Evolutionary conservation across 2,797 vertebrate genomes (phyloP).

Genomic region (Percopsis omiscomaycus): DNA sequence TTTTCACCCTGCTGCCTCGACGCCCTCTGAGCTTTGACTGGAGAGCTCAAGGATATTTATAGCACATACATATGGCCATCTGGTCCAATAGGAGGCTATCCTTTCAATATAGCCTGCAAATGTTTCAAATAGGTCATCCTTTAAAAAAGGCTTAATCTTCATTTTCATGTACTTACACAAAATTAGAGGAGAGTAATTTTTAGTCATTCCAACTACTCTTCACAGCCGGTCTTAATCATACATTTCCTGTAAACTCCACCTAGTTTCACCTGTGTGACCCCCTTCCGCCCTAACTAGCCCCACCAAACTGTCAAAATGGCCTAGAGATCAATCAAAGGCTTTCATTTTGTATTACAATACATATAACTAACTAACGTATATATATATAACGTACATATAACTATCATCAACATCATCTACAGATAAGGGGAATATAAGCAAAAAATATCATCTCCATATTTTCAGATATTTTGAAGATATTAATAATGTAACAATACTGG

Average conservation of each 20-base stretch:
- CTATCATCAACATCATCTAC: no score
- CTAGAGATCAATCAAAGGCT: background rate
- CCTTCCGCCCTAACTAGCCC: conserved; percentile 41
- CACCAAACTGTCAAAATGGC: conserved; percentile 4
- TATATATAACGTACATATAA: no score
- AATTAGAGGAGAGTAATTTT: background rate
- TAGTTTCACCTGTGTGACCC: conserved; percentile 64
- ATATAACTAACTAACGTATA: background rate
- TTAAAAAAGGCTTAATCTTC: background rate
- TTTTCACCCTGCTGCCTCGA: conserved; percentile 11
- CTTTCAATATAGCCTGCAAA: no score
- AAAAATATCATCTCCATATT: no score
- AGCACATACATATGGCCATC: no score
- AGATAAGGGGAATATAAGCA: no score
- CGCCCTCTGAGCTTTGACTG: conserved; percentile 18
- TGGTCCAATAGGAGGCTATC: no score
- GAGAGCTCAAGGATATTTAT: no score
- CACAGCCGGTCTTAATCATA: conserved; percentile 67
- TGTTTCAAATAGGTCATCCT: no score
- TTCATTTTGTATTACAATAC: background rate
- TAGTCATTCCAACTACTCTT: conserved; percentile 16
- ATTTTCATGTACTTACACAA: background rate
- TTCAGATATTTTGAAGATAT: no score
- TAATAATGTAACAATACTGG: no score
- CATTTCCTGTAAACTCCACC: conserved; percentile 70